Evolutionary conservation across 2,888 invertebrate genomes (phyloP).

Genomic region (Ormyrus thymus): DNA sequence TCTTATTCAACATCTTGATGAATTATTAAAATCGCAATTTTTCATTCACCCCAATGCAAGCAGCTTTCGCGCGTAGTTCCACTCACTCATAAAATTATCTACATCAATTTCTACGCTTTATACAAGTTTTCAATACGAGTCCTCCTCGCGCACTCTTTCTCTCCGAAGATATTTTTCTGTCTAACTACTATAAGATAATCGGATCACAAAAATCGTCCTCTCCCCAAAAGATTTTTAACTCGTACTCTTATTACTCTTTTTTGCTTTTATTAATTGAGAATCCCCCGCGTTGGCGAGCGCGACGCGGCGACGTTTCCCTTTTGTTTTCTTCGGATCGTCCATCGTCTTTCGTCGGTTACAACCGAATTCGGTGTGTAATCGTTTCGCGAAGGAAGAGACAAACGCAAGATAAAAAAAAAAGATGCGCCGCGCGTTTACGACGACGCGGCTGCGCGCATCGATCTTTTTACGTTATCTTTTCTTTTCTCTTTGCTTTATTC

Average conservation of each 20-base stretch:
- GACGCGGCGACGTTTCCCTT: slow-evolving; percentile 19
- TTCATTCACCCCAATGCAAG: background rate
- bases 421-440: slow-evolving; percentile 24
- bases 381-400: slow-evolving; percentile 31
- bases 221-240: slow-evolving; percentile 28
- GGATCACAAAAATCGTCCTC: slow-evolving; percentile 49
- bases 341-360: background rate
- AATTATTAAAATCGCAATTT: slow-evolving; percentile 36
- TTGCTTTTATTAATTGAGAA: slow-evolving; percentile 30
- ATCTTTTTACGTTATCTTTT: slow-evolving; percentile 13
- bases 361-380: background rate
- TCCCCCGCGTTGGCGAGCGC: slow-evolving; percentile 19
- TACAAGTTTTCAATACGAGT: slow-evolving; percentile 58
- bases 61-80: slow-evolving; percentile 11
- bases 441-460: slow-evolving; percentile 9
- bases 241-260: slow-evolving; percentile 34
- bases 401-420: slow-evolving; percentile 13
- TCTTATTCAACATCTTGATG: background rate
- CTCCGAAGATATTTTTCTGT: slow-evolving; percentile 45
- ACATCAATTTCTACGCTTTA: slow-evolving; percentile 68
- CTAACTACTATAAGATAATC: slow-evolving; percentile 53
- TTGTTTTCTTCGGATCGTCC: slow-evolving; percentile 12
- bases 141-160: slow-evolving; percentile 11
- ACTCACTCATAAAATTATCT: slow-evolving; percentile 63
- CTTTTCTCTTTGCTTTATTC: slow-evolving; percentile 9